Evolutionary conservation across 2,797 vertebrate species (phyloP), one percentile per base, ranked within the genome.

Genomic region (Epinephelus malabaricus): DNA sequence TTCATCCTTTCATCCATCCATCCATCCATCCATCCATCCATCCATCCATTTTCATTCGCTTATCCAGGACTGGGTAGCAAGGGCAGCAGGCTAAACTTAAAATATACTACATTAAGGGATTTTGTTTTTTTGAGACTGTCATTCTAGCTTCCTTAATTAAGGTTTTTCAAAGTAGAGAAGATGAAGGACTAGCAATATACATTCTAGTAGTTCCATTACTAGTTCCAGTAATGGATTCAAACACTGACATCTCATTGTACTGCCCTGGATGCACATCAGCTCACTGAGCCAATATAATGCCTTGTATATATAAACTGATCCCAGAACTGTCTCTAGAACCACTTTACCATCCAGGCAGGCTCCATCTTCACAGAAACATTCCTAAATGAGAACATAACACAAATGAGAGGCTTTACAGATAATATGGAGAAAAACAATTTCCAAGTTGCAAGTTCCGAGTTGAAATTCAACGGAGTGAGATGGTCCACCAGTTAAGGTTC

Each of bases 361-460:
- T 69, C 34, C 6, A 12, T 46, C 17, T 34, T 40, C 30, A 56
- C 25, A 50, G 45, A 54, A 21, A 50, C 23, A 46, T 51, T 63
- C 64, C 46, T 14, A 69, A 69, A 76, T 43, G 47, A 19, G 65
- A 46, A 60, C 53, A 40, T 27, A 54, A 18, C 1, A 50, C 9
- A 4, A 72, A 63, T 46, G 19, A 49, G 30, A 72, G 51, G 34
- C 19, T 71, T 19, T 49, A 25, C 10, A 0, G 40, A 76, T 58
- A 19, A 63, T 30, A 17, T 21, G 54, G 50, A 55, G 17, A 65
- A 66, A 76, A 65, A 61, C 73, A 43, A 72, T 67, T 76, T 72
- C 56, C 62, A 40, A 30, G 21, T 21, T 21, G 21, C 21, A 21
- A 21, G 21, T 21, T 21, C 21, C 21, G 46, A 61, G 34, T 9